These are phyloP conservation scores for Cynaeus angustus DNA, from an alignment of 2,888 invertebrate species.

Conservation along the genomic window DNA sequence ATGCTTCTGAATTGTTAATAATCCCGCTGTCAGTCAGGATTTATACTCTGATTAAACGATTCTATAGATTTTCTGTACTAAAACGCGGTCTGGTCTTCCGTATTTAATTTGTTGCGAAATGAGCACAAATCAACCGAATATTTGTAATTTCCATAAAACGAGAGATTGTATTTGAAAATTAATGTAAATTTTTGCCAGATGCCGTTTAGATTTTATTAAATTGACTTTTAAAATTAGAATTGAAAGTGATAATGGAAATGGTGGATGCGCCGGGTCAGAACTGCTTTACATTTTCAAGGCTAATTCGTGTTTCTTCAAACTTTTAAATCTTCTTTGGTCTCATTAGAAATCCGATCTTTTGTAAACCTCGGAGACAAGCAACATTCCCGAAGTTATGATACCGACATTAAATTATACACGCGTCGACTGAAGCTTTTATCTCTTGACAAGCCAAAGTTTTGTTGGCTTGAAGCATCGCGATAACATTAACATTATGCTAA, in stretches of 20 bases:
- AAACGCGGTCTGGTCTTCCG: background rate
- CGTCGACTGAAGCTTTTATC: constrained; percentile 31
- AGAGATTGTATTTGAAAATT: background rate
- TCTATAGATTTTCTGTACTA: background rate
- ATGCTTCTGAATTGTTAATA: constrained; percentile 15
- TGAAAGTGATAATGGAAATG: too few relatives aligned
- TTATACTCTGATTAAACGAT: background rate
- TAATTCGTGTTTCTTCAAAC: too few relatives aligned
- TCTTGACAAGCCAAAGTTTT: constrained; percentile 35
- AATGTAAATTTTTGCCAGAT: background rate
- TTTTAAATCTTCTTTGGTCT: too few relatives aligned
- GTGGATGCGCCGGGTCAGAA: constrained; percentile 15
- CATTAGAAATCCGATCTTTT: constrained; percentile 16
- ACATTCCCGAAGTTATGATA: constrained; percentile 26
- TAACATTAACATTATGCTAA: constrained; percentile 40
- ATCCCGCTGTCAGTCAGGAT: constrained; percentile 6
- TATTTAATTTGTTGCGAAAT: constrained; percentile 4
- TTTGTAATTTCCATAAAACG: constrained; percentile 1
- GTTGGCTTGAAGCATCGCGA: constrained; percentile 33
- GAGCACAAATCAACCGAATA: constrained; percentile 8
- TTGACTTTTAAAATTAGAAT: too few relatives aligned
- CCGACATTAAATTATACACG: constrained; percentile 38
- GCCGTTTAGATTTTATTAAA: background rate
- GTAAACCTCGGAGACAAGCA: constrained; percentile 2
- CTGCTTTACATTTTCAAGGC: too few relatives aligned